Evolutionary conservation across 2,113 vertebrate species (phyloP), one percentile per base, ranked within the genome.

Genomic region (Clarias gariepinus): DNA sequence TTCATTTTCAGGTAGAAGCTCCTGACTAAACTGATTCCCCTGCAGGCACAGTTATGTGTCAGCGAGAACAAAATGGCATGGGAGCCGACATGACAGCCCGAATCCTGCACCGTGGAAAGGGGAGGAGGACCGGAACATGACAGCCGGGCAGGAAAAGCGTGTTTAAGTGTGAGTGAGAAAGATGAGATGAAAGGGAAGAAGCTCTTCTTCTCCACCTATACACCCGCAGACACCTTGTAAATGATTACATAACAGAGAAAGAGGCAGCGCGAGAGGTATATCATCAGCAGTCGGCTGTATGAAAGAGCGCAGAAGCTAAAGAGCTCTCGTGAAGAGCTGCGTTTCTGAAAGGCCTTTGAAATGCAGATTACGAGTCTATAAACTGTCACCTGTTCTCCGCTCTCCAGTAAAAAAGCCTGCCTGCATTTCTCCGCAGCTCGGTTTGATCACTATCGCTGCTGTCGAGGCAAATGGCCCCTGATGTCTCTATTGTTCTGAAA

Each of bases 401-500:
- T 91, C 94, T 94, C 91, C 86, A 82, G 81, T 36, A 87, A 81
- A 85, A 76, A 87, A 91, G 90, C 87, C 90, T 89, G 84, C 91
- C 85, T 84, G 87, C 91, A 89, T 91, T 87, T 92, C 89, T 89
- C 89, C 89, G 90, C 87, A 88, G 87, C 85, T 55, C 89, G 84
- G 87, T 90, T 90, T 91, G 92, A 93, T 92, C 90, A 81, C 89
- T 92, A 91, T 94, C 92, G 90, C 74, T 83, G 90, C 91, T 88
- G 87, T 88, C 91, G 89, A 89, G 89, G 90, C 91, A 89, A 90
- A 92, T 91, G 90, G 93, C 87, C 30, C 86, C 88, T 93, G 92
- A 94, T 94, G 93, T 92, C 93, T 94, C 93, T 82, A 93, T 95
- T 94, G 91, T 94, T 90, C 91, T 90, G 89, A 91, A 47, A 90